Base-by-base conservation (phyloP, 2,888 invertebrate species). In the Chaetogeoica ovagalla region DNA sequence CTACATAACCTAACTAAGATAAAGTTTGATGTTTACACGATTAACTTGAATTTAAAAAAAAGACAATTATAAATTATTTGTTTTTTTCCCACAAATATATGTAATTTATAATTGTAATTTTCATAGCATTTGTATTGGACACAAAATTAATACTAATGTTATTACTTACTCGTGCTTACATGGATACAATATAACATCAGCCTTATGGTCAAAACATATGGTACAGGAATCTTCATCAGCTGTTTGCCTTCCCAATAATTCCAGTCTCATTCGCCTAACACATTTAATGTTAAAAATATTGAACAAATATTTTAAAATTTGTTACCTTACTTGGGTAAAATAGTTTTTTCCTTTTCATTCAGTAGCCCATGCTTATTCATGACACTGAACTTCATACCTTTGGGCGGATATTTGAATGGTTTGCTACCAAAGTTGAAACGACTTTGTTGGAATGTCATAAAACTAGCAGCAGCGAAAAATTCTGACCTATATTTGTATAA, bases 371-470 rank as follows among this genome's bases (percentile, higher is more conserved):
- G 88, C 70, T 93, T 91, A 85, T 97, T 96, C 87, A 96, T 96
- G 82, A 88, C 89, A 81, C 89, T 88, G 87, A 90, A 96, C 48
- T 86, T 85, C 48, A 90, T 87, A 84, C 90, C 89, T 6, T 86
- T 86, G 0, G 96, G 96, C 63, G 95, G 92, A 88, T 88, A 92
- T 84, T 88, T 88, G 87, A 96, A 97, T 1, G 93, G 91, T 82
- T 90, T 89, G 82, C 91, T 88, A 76, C 97, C 97, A 87, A 97
- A 97, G 88, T 97, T 97, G 87, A 97, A 97, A 71, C 91, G 89
- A 87, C 96, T 96, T 85, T 96, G 96, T 86, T 97, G 97, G 88
- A 95, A 97, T 82, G 96, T 94, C 96, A 96, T 97, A 87, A 97
- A 96, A 86, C 95, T 96, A 5, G 96, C 97, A 5, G 96, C 97